Evolutionary conservation across 30 jellyfish, hydroid and myxozoan species (phyloP).

Genomic region (Morbakka virulenta): DNA sequence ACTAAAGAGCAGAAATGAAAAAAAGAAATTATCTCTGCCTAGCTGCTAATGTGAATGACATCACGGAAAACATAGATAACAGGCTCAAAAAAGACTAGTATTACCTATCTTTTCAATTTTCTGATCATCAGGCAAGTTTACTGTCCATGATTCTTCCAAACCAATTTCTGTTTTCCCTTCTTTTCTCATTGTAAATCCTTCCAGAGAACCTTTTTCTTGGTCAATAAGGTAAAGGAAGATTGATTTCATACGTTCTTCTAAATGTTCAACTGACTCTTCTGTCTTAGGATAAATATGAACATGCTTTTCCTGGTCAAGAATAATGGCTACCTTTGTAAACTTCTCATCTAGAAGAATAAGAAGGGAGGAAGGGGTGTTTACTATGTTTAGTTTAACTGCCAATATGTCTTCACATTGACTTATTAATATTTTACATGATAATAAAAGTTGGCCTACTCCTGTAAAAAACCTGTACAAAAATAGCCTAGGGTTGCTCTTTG

Average conservation of each 20-base stretch:
- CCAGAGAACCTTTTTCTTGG: constrained; percentile 47
- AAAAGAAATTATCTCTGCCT: too few species aligned
- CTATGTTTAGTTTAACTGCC: too few species aligned
- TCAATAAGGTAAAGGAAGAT: constrained; percentile 66
- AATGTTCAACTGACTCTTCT: constrained; percentile 54
- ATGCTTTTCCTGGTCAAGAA: constrained; percentile 64
- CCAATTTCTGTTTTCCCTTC: constrained; percentile 36
- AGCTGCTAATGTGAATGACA: too few species aligned
- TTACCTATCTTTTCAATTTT: constrained; percentile 33
- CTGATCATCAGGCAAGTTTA: constrained; percentile 85
- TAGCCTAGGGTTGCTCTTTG: too few species aligned
- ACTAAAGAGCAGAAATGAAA: too few species aligned
- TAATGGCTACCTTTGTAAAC: constrained; percentile 65
- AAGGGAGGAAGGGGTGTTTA: too few species aligned
- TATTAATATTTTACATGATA: too few species aligned
- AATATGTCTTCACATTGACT: too few species aligned
- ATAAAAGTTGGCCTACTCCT: too few species aligned
- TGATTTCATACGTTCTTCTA: constrained; percentile 50
- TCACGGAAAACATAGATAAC: too few species aligned
- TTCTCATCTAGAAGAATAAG: constrained; percentile 85
- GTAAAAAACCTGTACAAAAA: too few species aligned
- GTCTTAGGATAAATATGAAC: constrained; percentile 88
- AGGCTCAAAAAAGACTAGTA: too few species aligned
- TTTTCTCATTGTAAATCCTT: constrained; percentile 62
- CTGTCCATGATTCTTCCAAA: constrained; percentile 71